A percentile compares a stretch with the other conserved stretches of the same genome.
These are phyloP conservation scores for Macrocentrus cingulum DNA, from an alignment of 1,140 invertebrate species.

Conservation along the genomic window DNA sequence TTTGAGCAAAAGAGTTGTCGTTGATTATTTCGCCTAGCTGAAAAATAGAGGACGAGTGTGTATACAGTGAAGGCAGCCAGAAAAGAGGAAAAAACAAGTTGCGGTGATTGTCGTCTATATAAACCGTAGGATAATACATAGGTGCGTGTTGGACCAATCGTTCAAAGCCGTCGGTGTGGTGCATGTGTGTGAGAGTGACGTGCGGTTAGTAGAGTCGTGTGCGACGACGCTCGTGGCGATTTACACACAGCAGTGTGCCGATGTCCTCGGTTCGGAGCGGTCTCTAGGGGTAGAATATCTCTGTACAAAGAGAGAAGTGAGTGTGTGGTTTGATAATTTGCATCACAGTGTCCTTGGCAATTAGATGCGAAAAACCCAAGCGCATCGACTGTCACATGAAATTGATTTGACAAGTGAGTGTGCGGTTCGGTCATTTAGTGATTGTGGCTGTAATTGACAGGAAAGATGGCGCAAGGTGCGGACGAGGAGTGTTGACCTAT, in stretches of 20 bases:
- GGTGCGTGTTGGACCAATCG: no score
- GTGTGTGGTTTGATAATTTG: constrained; percentile 4
- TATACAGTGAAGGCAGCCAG: no score
- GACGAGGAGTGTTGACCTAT: constrained; percentile 50
- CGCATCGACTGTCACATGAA: no score
- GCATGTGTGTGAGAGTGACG: constrained; percentile 6
- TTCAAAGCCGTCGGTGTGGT: not conserved
- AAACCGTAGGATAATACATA: no score
- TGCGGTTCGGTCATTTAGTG: not conserved
- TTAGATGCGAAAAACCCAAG: no score
- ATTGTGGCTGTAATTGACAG: constrained; percentile 41
- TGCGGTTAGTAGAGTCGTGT: not conserved
- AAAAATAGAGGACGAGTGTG: no score
- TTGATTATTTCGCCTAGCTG: no score
- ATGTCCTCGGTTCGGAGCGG: constrained; percentile 24
- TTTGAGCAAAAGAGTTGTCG: no score
- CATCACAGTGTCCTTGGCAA: constrained; percentile 7
- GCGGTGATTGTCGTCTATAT: no score
- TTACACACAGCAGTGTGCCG: constrained; percentile 27
- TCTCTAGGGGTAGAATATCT: constrained; percentile 1
- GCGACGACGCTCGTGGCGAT: constrained; percentile 16
- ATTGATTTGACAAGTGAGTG: constrained; percentile 5
- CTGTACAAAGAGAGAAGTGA: not conserved
- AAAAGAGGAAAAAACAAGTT: no score
- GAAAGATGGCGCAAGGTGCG: constrained; percentile 48